These are phyloP conservation scores for Allygus modestus DNA, from an alignment of 2,888 invertebrate species.

Conservation along the genomic window DNA sequence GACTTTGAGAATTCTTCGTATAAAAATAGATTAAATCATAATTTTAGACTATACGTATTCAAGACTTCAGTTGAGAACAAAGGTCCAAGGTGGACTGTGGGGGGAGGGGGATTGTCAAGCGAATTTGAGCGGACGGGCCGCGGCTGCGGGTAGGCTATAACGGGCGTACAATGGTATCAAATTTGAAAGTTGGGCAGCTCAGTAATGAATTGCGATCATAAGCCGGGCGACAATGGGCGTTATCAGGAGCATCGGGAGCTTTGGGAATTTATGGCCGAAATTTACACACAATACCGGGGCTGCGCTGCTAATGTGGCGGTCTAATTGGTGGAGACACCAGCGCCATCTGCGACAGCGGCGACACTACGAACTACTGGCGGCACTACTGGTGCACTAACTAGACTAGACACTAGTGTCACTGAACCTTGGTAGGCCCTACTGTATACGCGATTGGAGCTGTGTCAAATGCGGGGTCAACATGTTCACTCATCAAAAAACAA, in stretches of 20 bases:
- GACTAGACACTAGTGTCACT: not conserved
- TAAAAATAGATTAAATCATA: too few relatives aligned
- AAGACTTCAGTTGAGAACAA: not conserved
- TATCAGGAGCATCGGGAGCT: slow-evolving; percentile 49
- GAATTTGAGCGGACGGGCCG: slow-evolving; percentile 10
- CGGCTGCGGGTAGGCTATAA: not conserved
- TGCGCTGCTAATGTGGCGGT: slow-evolving; percentile 29
- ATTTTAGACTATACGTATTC: too few relatives aligned
- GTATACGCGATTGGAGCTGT: too few relatives aligned
- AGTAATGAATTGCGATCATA: slow-evolving; percentile 58
- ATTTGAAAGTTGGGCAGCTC: slow-evolving; percentile 42
- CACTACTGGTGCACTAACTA: not conserved
- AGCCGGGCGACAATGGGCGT: slow-evolving; percentile 50
- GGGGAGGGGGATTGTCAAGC: not conserved
- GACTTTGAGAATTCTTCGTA: too few relatives aligned
- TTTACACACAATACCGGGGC: slow-evolving; percentile 57
- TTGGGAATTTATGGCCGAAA: slow-evolving; percentile 43
- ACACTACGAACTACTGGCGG: slow-evolving; percentile 25
- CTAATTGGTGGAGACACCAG: slow-evolving; percentile 49
- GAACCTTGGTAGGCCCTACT: too few relatives aligned
- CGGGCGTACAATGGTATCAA: slow-evolving; percentile 57
- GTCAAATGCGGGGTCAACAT: too few relatives aligned
- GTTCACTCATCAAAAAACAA: too few relatives aligned
- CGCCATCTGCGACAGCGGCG: slow-evolving; percentile 38
- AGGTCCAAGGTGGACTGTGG: not conserved